These are phyloP conservation scores for Drosophila murphyi DNA, from an alignment of 1,140 invertebrate species.

Conservation along the genomic window DNA sequence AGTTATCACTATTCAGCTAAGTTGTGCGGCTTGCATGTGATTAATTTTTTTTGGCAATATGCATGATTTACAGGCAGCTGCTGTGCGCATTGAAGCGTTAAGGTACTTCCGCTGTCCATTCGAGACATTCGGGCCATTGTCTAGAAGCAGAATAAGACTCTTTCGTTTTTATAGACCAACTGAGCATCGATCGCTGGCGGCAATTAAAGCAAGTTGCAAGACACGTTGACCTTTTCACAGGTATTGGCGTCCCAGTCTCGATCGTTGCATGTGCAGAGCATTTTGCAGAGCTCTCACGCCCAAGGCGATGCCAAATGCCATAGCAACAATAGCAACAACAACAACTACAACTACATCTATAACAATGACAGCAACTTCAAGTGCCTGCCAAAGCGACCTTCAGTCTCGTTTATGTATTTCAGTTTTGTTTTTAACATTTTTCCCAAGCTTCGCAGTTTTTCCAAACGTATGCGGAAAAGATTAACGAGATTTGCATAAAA, in stretches of 20 bases:
- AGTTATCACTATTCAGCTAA: constrained; percentile 36
- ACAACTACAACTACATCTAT: constrained; percentile 13
- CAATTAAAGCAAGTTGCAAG: constrained; percentile 55
- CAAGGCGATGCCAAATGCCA: constrained; percentile 66
- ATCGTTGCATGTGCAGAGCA: constrained; percentile 19
- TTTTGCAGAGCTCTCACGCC: constrained; percentile 50
- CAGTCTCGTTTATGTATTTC: constrained; percentile 54
- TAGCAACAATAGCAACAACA: constrained; percentile 16
- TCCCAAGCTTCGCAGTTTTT: constrained; percentile 63
- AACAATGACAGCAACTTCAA: constrained; percentile 26
- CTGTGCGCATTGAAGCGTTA: constrained; percentile 59
- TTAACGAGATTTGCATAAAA: constrained; percentile 72
- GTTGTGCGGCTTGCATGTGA: constrained; percentile 47
- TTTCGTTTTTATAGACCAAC: constrained; percentile 54
- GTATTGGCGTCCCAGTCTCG: constrained; percentile 29
- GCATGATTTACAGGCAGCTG: constrained; percentile 25
- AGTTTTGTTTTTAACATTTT: constrained; percentile 24
- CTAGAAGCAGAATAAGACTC: constrained; percentile 56
- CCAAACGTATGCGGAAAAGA: constrained; percentile 75
- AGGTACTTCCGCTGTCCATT: constrained; percentile 27
- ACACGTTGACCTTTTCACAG: constrained; percentile 69
- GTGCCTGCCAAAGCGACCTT: constrained; percentile 59
- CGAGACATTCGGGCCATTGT: constrained; percentile 7
- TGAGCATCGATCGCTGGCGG: constrained; percentile 8
- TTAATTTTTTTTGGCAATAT: constrained; percentile 21